Percentiles rank a stretch among this genome's conserved stretches.
Conservation (phyloP, 2,113 vertebrate species). For the Grallaria varia region DNA sequence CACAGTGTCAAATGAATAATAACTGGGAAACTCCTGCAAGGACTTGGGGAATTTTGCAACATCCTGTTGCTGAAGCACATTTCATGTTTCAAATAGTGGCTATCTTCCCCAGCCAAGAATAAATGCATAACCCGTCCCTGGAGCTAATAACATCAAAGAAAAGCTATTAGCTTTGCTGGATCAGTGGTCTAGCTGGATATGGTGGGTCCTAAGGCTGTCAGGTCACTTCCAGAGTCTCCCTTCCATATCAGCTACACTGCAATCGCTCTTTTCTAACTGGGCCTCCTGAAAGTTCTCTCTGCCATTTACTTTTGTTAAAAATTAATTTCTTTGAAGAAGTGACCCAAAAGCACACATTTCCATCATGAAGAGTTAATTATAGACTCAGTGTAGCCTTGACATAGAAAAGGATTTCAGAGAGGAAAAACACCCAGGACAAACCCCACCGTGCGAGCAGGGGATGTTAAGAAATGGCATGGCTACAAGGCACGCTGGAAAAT, state of each 20-base stretch:
- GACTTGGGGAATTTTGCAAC: neutral
- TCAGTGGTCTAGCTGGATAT: neutral
- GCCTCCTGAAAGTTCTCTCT: neutral
- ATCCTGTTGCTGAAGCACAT: neutral
- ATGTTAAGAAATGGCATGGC: fast-evolving
- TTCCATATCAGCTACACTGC: neutral
- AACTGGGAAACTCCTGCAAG: neutral
- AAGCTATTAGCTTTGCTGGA: neutral
- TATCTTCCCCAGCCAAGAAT: neutral
- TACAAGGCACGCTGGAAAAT: neutral
- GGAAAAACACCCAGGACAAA: neutral
- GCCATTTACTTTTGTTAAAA: neutral
- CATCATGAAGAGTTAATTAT: neutral
- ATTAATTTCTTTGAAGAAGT: neutral
- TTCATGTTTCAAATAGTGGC: neutral
- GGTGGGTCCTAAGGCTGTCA: neutral
- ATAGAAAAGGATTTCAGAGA: neutral
- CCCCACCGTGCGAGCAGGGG: fast-evolving
- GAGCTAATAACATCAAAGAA: neutral
- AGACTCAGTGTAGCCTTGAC: neutral
- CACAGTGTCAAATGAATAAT: neutral
- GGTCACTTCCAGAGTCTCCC: neutral
- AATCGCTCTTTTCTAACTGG: neutral
- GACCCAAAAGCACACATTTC: fast-evolving
- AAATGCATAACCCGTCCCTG: neutral